Evolutionary conservation across 2,888 invertebrate genomes (phyloP).

Genomic region (Hemaris fuciformis): DNA sequence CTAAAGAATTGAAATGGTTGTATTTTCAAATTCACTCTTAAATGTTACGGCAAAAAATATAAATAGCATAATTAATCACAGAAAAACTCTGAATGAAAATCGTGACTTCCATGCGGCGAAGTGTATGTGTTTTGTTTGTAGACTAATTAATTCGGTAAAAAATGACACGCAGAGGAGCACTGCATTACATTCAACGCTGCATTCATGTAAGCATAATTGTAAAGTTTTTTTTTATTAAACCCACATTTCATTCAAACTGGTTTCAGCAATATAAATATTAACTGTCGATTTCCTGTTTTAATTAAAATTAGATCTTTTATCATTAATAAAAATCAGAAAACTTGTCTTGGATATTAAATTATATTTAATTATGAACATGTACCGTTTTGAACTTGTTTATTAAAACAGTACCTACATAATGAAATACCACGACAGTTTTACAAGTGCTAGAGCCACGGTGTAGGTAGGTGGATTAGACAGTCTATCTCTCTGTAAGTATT

Average conservation of each 20-base stretch:
- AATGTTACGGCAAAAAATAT: too few relatives aligned
- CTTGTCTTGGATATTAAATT: not conserved
- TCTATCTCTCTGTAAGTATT: not conserved
- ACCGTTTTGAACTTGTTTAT: too few relatives aligned
- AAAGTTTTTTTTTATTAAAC: not conserved
- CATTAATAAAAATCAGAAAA: not conserved
- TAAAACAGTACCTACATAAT: too few relatives aligned
- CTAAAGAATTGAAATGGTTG: too few relatives aligned
- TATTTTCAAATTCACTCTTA: too few relatives aligned
- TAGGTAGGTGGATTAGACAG: too few relatives aligned
- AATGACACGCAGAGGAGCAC: not conserved
- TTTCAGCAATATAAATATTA: not conserved
- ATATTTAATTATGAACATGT: too few relatives aligned
- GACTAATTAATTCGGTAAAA: not conserved
- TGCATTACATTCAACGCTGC: not conserved
- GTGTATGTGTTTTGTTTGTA: not conserved
- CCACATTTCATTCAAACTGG: constrained; percentile 1
- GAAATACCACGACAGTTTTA: too few relatives aligned
- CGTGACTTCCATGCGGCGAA: not conserved
- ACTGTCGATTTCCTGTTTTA: not conserved
- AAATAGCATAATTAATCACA: too few relatives aligned
- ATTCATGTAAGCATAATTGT: not conserved
- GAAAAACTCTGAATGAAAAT: too few relatives aligned
- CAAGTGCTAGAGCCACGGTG: too few relatives aligned
- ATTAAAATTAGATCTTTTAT: not conserved